phyloP scores from a whole-genome alignment of 2,888 invertebrate genomes.

The Trissolcus brochymenae region DNA sequence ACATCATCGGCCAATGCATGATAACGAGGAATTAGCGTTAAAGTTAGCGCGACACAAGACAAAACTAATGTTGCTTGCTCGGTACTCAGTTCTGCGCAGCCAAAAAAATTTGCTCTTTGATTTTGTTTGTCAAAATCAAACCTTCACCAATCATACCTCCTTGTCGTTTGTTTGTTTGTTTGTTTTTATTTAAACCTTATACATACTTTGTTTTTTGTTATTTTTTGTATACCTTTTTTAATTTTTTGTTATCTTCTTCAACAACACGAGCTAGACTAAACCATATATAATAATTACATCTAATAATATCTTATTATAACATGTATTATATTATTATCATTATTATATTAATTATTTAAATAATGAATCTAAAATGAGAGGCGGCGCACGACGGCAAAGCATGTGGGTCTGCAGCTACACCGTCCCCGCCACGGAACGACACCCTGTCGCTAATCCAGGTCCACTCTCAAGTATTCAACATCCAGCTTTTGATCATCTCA shows the following conservation, averaged over 20 bases:
- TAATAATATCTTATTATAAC: slow-evolving; percentile 77
- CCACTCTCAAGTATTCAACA: slow-evolving; percentile 51
- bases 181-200: slow-evolving; percentile 50
- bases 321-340: slow-evolving; percentile 75
- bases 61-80: slow-evolving; percentile 35
- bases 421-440: slow-evolving; percentile 72
- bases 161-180: no score
- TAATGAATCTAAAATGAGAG: slow-evolving; percentile 76
- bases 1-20: slow-evolving; percentile 47
- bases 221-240: slow-evolving; percentile 62
- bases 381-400: slow-evolving; percentile 76
- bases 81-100: slow-evolving; percentile 68
- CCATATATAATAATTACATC: slow-evolving; percentile 77
- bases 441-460: slow-evolving; percentile 74
- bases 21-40: slow-evolving; percentile 43
- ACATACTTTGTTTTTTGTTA: slow-evolving; percentile 56
- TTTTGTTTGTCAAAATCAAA: slow-evolving; percentile 63
- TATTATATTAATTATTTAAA: slow-evolving; percentile 71
- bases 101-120: slow-evolving; percentile 53
- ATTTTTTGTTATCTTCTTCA: slow-evolving; percentile 70
- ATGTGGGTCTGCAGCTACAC: slow-evolving; percentile 70
- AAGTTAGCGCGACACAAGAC: slow-evolving; percentile 38
- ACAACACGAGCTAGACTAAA: slow-evolving; percentile 77
- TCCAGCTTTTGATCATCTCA: slow-evolving; percentile 20
- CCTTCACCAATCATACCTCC: slow-evolving; percentile 37